A percentile compares a stretch with the other conserved stretches of the same genome.
These are phyloP conservation scores for Carapus acus DNA, from an alignment of 2,797 vertebrate species.

Conservation along the genomic window DNA sequence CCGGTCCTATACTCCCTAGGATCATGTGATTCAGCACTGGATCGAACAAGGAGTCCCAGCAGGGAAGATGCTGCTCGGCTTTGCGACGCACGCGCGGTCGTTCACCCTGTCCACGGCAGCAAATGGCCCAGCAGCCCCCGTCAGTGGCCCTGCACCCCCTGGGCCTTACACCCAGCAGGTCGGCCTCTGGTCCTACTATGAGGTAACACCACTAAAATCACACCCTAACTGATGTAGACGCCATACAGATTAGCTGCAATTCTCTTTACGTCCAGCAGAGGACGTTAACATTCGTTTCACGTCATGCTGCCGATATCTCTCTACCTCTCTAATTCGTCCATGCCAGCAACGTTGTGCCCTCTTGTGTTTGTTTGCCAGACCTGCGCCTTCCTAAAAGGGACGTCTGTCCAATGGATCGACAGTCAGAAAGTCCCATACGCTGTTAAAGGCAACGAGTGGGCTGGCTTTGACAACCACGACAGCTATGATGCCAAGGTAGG, in stretches of 20 bases:
- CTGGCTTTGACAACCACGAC: slow-evolving; percentile 75
- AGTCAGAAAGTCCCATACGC: slow-evolving; percentile 75
- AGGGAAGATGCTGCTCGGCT: slow-evolving; percentile 73
- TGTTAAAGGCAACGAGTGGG: slow-evolving; percentile 69
- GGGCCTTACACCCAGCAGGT: slow-evolving; percentile 72
- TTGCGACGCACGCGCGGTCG: slow-evolving; percentile 65
- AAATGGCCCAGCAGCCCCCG: slow-evolving; percentile 51
- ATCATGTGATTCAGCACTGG: slow-evolving; percentile 68
- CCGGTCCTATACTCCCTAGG: slow-evolving; percentile 41
- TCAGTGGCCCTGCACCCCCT: slow-evolving; percentile 62
- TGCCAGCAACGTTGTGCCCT: neutral
- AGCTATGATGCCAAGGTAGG: slow-evolving; percentile 75
- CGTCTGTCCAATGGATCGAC: slow-evolving; percentile 67
- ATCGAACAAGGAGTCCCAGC: slow-evolving; percentile 52
- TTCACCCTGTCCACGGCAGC: slow-evolving; percentile 56
- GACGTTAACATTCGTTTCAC: neutral
- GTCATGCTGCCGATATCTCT: no score
- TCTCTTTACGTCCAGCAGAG: no score
- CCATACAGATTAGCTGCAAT: no score
- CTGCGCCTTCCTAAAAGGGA: slow-evolving; percentile 63
- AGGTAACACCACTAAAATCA: slow-evolving; percentile 64
- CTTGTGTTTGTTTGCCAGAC: slow-evolving; percentile 57
- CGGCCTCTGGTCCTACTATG: slow-evolving; percentile 76
- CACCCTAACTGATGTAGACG: no score
- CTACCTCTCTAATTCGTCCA: no score